These are phyloP conservation scores for Cabera pusaria DNA, from an alignment of 2,888 invertebrate species.

Conservation along the genomic window DNA sequence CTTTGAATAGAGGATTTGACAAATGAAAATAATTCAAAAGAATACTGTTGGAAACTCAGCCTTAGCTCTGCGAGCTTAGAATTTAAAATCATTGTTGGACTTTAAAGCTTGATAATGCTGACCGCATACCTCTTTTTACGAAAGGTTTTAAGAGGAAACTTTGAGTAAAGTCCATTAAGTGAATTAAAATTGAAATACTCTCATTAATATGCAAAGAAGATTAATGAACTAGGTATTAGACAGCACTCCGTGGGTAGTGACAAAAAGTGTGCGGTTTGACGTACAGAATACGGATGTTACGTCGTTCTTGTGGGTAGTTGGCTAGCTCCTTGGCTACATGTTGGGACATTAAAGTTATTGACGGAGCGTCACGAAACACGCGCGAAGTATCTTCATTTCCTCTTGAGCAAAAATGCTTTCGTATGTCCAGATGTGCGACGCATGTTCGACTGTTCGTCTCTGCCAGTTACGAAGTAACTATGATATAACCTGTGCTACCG, in stretches of 20 bases:
- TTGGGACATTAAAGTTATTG: too few species aligned
- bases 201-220: conserved; percentile 49
- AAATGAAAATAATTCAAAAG: conserved; percentile 3
- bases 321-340: too few species aligned
- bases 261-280: conserved; percentile 13
- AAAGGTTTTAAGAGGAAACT: conserved; percentile 41
- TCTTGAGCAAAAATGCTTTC: too few species aligned
- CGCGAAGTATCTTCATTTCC: too few species aligned
- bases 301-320: too few species aligned
- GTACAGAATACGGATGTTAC: too few species aligned
- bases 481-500: too few species aligned
- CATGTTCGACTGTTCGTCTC: too few species aligned
- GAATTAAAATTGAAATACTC: conserved; percentile 50
- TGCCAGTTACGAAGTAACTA: too few species aligned
- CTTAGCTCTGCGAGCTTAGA: neutral
- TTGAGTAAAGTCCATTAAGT: conserved; percentile 46
- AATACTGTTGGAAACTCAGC: neutral
- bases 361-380: too few species aligned
- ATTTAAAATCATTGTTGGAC: conserved; percentile 5
- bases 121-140: conserved; percentile 28
- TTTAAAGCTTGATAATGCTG: conserved; percentile 6
- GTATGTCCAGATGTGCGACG: too few species aligned
- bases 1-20: conserved; percentile 2
- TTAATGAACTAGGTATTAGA: conserved; percentile 44
- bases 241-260: conserved; percentile 9